These are phyloP conservation scores for Stomorhina lunata DNA, from an alignment of 2,888 invertebrate species.

Conservation along the genomic window DNA sequence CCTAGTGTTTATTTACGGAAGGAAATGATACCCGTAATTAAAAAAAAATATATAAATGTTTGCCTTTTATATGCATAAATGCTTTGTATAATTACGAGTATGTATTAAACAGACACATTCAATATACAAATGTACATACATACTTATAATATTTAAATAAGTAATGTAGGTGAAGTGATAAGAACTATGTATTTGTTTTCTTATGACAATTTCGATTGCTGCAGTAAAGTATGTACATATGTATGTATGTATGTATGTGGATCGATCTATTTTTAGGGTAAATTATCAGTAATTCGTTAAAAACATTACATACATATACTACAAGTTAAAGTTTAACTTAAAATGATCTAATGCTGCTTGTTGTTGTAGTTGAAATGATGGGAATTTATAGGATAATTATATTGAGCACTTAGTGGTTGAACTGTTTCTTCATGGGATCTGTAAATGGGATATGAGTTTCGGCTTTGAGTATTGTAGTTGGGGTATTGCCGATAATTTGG, in stretches of 20 bases:
- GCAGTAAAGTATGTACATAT: not conserved
- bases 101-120: not conserved
- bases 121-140: no score
- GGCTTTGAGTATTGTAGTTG: slow-evolving; percentile 42
- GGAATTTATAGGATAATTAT: not conserved
- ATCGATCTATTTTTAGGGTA: not conserved
- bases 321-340: not conserved
- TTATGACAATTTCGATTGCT: not conserved
- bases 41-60: no score
- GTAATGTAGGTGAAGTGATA: slow-evolving; percentile 34
- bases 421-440: not conserved
- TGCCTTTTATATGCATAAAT: no score
- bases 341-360: not conserved
- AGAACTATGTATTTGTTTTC: not conserved
- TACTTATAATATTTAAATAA: no score
- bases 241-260: not conserved
- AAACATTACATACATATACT: not conserved
- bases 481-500: slow-evolving; percentile 49
- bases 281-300: slow-evolving; percentile 23
- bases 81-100: not conserved
- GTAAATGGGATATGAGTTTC: slow-evolving; percentile 21
- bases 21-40: no score
- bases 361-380: slow-evolving; percentile 7
- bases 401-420: not conserved
- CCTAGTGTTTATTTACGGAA: no score